Evolutionary conservation across 2,888 invertebrate species (phyloP).

Genomic region (Meandrusa payeni): DNA sequence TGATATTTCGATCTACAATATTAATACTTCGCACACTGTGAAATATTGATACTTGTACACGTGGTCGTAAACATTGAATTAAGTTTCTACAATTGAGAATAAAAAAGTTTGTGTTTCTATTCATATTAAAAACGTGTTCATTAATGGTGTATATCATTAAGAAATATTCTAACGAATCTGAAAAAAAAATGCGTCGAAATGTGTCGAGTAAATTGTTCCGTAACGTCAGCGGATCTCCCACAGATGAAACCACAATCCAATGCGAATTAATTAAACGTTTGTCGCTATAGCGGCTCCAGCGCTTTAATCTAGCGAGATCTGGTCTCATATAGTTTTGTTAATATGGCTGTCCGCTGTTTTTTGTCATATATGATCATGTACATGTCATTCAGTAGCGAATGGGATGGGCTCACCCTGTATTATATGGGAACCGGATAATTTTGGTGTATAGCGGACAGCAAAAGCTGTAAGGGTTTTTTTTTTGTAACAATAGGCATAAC

Average conservation of each 20-base stretch:
- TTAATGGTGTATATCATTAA: slow-evolving; percentile 4
- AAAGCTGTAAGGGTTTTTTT: no score
- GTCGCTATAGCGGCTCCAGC: slow-evolving; percentile 4
- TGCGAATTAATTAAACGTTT: slow-evolving; percentile 22
- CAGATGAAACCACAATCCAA: slow-evolving; percentile 21
- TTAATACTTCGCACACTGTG: no score
- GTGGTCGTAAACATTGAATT: no score
- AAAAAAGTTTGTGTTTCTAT: neutral
- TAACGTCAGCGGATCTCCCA: slow-evolving; percentile 6
- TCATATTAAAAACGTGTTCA: slow-evolving; percentile 2
- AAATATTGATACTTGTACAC: no score
- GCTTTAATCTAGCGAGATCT: slow-evolving; percentile 5
- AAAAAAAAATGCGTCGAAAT: slow-evolving; percentile 7
- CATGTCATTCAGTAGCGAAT: no score
- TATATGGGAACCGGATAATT: neutral
- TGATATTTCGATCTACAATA: no score
- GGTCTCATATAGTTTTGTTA: neutral
- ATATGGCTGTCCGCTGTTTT: slow-evolving; percentile 2
- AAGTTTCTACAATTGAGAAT: no score
- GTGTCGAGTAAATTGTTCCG: slow-evolving; percentile 11
- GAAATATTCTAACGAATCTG: slow-evolving; percentile 1
- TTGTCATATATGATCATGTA: neutral
- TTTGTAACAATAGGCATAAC: no score
- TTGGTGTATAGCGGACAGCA: no score
- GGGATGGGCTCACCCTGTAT: no score